A percentile compares a stretch with the other conserved stretches of the same genome.
Evolutionary conservation across 2,113 vertebrate genomes (phyloP).

Genomic region (Prietella phreatophila): DNA sequence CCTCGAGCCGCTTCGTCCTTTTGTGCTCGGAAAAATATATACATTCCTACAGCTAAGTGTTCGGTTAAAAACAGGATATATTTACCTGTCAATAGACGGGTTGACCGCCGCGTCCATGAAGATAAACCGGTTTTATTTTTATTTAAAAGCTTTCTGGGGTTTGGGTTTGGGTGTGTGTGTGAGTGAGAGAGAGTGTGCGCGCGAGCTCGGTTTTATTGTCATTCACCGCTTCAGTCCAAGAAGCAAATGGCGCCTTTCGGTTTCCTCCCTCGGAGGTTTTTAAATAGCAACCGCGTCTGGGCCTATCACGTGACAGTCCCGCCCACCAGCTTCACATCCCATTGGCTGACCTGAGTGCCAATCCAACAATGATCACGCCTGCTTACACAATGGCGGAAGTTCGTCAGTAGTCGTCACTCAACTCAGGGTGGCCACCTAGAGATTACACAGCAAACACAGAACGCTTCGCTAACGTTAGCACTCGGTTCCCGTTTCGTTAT

Average conservation of each 20-base stretch:
- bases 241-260: constrained; percentile 70
- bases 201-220: constrained; percentile 35
- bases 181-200: too few species aligned
- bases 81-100: constrained; percentile 71
- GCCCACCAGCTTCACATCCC: background rate
- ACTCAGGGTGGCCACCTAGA: constrained; percentile 21
- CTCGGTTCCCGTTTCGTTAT: too few species aligned
- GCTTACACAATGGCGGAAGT: constrained; percentile 21
- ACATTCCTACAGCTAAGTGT: too few species aligned
- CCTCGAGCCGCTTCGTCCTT: constrained; percentile 20
- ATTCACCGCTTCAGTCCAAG: constrained; percentile 40
- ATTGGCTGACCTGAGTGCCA: constrained; percentile 50
- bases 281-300: constrained; percentile 55
- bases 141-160: constrained; percentile 1
- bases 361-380: background rate
- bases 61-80: background rate
- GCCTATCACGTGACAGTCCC: constrained; percentile 35
- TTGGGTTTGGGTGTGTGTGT: too few species aligned
- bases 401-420: background rate
- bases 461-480: background rate
- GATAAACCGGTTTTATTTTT: constrained; percentile 53
- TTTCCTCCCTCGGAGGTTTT: constrained; percentile 68
- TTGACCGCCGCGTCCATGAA: constrained; percentile 72
- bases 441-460: background rate
- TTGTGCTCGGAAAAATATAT: background rate